Conservation (phyloP, 92 coral and sea anemone species). For the Porites cylindrica region DNA sequence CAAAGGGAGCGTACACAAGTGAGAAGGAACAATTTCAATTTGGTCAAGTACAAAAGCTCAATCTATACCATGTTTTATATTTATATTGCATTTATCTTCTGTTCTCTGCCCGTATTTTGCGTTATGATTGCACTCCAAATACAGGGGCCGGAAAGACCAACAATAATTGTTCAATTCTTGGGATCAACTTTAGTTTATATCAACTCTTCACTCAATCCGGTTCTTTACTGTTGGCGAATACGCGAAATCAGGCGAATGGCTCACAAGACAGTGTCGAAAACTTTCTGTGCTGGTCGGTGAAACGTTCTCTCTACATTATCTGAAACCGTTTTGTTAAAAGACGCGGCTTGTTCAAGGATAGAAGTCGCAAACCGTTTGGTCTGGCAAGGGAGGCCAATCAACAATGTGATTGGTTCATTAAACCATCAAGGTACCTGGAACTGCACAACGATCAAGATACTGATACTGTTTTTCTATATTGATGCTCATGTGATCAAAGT, state of each 20-base stretch:
- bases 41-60: slow-evolving; percentile 25
- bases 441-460: too few relatives aligned
- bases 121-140: slow-evolving; percentile 11
- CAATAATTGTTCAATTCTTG: background rate
- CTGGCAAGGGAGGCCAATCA: too few relatives aligned
- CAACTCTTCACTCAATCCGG: slow-evolving; percentile 40
- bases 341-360: background rate
- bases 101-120: slow-evolving; percentile 19
- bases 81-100: slow-evolving; percentile 12
- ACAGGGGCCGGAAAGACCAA: background rate
- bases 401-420: too few relatives aligned
- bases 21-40: background rate
- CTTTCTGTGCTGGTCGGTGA: background rate
- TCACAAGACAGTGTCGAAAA: background rate
- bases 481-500: too few relatives aligned
- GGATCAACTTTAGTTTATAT: slow-evolving; percentile 11
- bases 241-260: slow-evolving; percentile 19
- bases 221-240: slow-evolving; percentile 44
- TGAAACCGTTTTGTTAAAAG: background rate
- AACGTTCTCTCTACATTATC: background rate
- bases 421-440: too few relatives aligned
- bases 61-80: slow-evolving; percentile 22
- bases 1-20: background rate
- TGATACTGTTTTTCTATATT: too few relatives aligned
- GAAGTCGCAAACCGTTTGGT: too few relatives aligned